Evolutionary conservation across 2,888 invertebrate species (phyloP), one percentile per base, ranked within the genome.

Genomic region (Oxytorus armatus): DNA sequence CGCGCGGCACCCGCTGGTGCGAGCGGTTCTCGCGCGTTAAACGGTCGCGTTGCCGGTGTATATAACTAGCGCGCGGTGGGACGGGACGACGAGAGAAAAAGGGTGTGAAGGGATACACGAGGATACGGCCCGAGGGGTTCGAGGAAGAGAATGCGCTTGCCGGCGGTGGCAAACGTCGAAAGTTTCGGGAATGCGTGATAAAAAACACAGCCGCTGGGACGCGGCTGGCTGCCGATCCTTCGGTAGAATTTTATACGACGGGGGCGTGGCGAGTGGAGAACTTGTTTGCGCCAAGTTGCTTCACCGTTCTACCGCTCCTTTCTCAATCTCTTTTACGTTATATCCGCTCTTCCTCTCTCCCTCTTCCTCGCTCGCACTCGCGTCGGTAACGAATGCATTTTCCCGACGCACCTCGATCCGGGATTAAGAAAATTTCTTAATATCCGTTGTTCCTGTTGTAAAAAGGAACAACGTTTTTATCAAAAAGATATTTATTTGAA

Each of bases 141-240:
- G 66, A 33, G 44, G 33, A 44, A n/a, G 29, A 59, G 66, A 55
- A 66, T 49, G 66, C 68, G 47, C 74, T 73, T 21, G 39, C 49
- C 36, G 76, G 44, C 44, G 69, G 72, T 76, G 79, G 68, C 66
- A 68, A 80, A 76, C 66, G 76, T 63, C 79, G 68, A 76, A 80
- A 80, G 66, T 80, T 80, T 80, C 1, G 72, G 76, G 72, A 80
- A 76, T 76, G 66, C 76, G 79, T 72, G 72, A 80, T 80, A 80
- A 72, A 68, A 65, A 79, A 80, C 53, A 51, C 49, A 47, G 44
- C 68, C 47, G 59, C 61, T 47, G 14, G 68, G 51, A 63, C 25
- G 47, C 39, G 39, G 51, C 49, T 16, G n/a, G 73, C 42, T 57
- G 23, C 29, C 47, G 63, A 65, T 42, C 42, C 68, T 14, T 47